Evolutionary conservation across 2,888 invertebrate genomes (phyloP), one percentile per base, ranked within the genome.

Genomic region (Scaptomyza tumidula): DNA sequence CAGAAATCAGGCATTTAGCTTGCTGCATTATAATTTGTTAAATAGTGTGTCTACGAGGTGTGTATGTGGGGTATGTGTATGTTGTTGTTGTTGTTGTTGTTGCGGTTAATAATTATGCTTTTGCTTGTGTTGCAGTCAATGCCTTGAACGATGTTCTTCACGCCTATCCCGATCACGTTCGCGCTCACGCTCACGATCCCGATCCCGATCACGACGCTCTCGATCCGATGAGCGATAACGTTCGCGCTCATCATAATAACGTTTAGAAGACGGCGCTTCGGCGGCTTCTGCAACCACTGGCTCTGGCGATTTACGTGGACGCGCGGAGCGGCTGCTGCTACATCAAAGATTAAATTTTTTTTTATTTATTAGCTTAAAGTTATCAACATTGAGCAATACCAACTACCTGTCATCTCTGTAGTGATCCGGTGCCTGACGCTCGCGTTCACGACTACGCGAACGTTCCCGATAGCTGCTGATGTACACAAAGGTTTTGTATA

Each of bases 161-260:
- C 95, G 94, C 59, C 95, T 93, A 88, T 93, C 93, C 75, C 95
- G 93, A 87, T 95, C 95, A 19, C 95, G 93, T 85, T 95, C 94
- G 44, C 95, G 92, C 84, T 95, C 94, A 53, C 95, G 93, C 75
- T 95, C 95, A 60, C 94, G 93, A 91, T 95, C 96, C 86, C 93
- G 94, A 90, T 93, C 94, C 50, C 95, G 93, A 81, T 94, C 94
- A 70, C 95, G 93, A 33, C 94, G 93, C 92, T 95, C 96, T 88
- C 93, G 94, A 91, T 93, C 95, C 91, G 94, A 95, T 74, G 94
- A 94, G 56, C 96, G 94, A 93, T 97, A 97, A 71, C 97, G 94
- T 92, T 97, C 97, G 64, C 97, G 94, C 92, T 97, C 97, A 83
- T 97, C 97, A 92, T 97, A 97, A 93, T 97, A 97, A 37, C 93